Percentiles rank a stretch among this genome's conserved stretches.
These are phyloP conservation scores for Drosophila asahinai DNA, from an alignment of 1,140 invertebrate species.

Conservation along the genomic window DNA sequence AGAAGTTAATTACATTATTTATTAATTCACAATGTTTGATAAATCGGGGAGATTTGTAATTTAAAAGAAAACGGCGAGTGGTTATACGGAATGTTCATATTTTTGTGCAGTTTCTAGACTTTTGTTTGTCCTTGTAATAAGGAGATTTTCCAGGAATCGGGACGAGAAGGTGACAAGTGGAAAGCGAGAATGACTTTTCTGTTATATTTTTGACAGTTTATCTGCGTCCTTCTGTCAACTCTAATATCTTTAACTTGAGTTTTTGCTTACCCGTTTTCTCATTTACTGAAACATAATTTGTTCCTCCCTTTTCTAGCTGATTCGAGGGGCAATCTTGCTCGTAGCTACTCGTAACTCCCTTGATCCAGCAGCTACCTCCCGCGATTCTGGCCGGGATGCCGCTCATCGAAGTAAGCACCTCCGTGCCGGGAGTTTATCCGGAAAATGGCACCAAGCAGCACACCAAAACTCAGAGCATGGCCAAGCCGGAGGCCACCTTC, in stretches of 20 bases:
- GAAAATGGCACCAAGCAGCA: conserved; percentile 55
- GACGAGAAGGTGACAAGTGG: not conserved
- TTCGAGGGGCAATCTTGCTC: conserved; percentile 43
- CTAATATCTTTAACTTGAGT: not conserved
- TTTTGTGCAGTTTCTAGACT: not conserved
- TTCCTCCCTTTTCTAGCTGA: conserved; percentile 27
- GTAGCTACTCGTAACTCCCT: conserved; percentile 12
- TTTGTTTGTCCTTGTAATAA: not conserved
- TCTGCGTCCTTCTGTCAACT: not conserved
- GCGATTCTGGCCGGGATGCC: conserved; percentile 49
- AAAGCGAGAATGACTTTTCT: not conserved
- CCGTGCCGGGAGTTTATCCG: conserved; percentile 45
- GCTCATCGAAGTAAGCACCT: conserved; percentile 63
- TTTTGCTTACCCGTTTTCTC: not conserved
- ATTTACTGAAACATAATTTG: not conserved
- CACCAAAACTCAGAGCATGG: conserved; percentile 33
- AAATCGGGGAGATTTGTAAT: not conserved
- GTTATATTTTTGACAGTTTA: not conserved
- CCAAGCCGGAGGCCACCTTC: conserved; percentile 24
- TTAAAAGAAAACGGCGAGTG: too few relatives aligned
- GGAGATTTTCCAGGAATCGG: too few relatives aligned
- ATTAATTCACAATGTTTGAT: not conserved
- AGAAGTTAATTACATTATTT: not conserved
- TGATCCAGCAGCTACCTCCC: conserved; percentile 9
- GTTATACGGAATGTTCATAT: not conserved